A percentile compares a stretch with the other conserved stretches of the same genome.
phyloP scores from a whole-genome alignment of 2,113 vertebrate genomes.

The Neogale vison region DNA sequence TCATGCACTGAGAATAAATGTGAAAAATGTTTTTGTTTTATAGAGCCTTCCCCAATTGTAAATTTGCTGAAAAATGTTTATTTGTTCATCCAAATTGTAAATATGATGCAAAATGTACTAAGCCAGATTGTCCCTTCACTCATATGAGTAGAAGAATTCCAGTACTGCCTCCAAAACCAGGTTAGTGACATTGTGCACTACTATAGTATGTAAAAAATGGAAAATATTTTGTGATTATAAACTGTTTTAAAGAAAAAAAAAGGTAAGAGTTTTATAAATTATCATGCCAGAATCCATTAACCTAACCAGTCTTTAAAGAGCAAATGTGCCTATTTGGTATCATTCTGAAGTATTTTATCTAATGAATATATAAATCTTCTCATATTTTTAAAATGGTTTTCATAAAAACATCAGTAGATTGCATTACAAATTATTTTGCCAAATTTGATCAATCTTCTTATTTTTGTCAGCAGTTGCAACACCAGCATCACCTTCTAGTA shows the following conservation, averaged over 20 bases:
- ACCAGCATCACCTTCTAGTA: slow-evolving; percentile 74
- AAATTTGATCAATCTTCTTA: background rate
- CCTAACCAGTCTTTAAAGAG: background rate
- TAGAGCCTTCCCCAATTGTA: slow-evolving; percentile 97
- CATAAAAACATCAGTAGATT: background rate
- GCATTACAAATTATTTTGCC: background rate
- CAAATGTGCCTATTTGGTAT: background rate
- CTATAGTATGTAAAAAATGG: background rate
- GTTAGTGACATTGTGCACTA: slow-evolving; percentile 72
- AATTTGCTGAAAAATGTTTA: slow-evolving; percentile 97
- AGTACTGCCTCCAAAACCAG: slow-evolving; percentile 84
- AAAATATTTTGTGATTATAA: background rate
- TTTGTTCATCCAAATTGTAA: slow-evolving; percentile 99
- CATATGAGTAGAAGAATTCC: slow-evolving; percentile 88
- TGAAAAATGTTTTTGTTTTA: slow-evolving; percentile 53
- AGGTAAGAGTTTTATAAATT: background rate
- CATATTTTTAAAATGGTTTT: background rate
- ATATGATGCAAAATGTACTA: slow-evolving; percentile 95
- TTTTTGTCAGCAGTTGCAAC: slow-evolving; percentile 70
- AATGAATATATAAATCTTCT: background rate
- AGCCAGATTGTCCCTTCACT: slow-evolving; percentile 96
- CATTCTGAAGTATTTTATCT: background rate
- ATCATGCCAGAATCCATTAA: background rate
- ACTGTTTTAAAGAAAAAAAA: background rate
- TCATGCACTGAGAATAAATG: background rate